Evolutionary conservation across 2,797 vertebrate genomes (phyloP), one percentile per base, ranked within the genome.

Genomic region (Tachyglossus aculeatus): DNA sequence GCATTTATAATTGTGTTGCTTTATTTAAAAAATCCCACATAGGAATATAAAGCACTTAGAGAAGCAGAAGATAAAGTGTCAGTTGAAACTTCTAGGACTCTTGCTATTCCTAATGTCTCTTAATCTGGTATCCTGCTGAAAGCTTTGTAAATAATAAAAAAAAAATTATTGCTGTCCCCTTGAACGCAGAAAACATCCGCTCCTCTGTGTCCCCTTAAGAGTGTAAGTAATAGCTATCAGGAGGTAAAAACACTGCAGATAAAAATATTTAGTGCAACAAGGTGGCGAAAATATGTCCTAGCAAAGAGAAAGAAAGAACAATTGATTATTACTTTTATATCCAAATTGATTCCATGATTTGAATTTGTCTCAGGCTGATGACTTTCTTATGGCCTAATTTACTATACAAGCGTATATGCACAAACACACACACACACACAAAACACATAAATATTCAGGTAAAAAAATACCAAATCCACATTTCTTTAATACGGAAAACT

Each of bases 171-270:
- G 12, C 5, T 22, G 48, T 76, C 38, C 72, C 4, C 7, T 27
- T 45, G 34, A 61, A 60, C 1, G n/a, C 9, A 21, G 24, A 67
- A 43, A 10, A 38, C n/a, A n/a, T 33, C 41, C 25, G 38, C 51
- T 27, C 10, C 34, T 67, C 50, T 48, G 52, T 36, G 5, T 48
- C 24, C 16, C 25, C 19, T 48, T 48, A 71, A 12, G 55, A 74
- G 59, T 45, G 13, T 5, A 55, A 75, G 32, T 24, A 54, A 54
- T 63, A 55, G 6, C 15, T 18, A 11, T 71, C 60, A 61, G 34
- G 56, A 67, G 75, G 22, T 12, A 29, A 74, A n/a, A 63, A 9
- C 8, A 64, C 57, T 56, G 15, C 47, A 61, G 57, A 59, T 27
- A 33, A 63, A 44, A 36, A 48, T 8, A 67, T 14, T 59, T 22